Evolutionary conservation across 2,888 invertebrate genomes (phyloP).

Genomic region (Melipona bicolor): DNA sequence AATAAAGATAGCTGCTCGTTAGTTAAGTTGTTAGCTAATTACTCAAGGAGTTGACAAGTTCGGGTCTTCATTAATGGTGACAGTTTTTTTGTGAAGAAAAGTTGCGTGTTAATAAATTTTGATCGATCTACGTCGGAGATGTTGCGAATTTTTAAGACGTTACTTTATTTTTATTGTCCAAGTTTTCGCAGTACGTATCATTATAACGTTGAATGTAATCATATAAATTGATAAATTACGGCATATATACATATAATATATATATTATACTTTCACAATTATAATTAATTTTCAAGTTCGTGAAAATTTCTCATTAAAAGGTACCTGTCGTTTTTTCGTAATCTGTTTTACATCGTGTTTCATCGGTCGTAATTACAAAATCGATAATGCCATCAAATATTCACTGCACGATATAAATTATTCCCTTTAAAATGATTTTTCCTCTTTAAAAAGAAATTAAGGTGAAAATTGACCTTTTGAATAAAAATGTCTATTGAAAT

Average conservation of each 20-base stretch:
- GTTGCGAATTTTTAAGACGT: too few relatives aligned
- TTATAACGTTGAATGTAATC: too few relatives aligned
- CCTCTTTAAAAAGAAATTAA: background rate
- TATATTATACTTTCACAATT: conserved; percentile 7
- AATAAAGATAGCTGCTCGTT: background rate
- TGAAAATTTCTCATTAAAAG: background rate
- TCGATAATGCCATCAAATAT: background rate
- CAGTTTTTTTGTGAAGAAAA: conserved; percentile 6
- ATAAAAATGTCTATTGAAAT: too few relatives aligned
- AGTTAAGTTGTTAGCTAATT: conserved; percentile 40
- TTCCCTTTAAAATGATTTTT: background rate
- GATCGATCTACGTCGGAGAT: background rate
- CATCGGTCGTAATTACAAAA: too few relatives aligned
- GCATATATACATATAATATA: too few relatives aligned
- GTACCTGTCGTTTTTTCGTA: conserved; percentile 31
- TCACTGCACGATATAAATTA: background rate
- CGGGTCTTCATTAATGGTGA: conserved; percentile 14
- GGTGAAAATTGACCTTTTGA: background rate
- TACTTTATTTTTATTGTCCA: too few relatives aligned
- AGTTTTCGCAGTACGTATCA: too few relatives aligned
- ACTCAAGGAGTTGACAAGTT: conserved; percentile 7
- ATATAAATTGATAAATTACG: too few relatives aligned
- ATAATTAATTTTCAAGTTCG: background rate
- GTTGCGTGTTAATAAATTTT: conserved; percentile 23
- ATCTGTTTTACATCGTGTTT: conserved; percentile 22